Conservation (phyloP, 2,888 invertebrate genomes). For the Oscheius onirici region DNA sequence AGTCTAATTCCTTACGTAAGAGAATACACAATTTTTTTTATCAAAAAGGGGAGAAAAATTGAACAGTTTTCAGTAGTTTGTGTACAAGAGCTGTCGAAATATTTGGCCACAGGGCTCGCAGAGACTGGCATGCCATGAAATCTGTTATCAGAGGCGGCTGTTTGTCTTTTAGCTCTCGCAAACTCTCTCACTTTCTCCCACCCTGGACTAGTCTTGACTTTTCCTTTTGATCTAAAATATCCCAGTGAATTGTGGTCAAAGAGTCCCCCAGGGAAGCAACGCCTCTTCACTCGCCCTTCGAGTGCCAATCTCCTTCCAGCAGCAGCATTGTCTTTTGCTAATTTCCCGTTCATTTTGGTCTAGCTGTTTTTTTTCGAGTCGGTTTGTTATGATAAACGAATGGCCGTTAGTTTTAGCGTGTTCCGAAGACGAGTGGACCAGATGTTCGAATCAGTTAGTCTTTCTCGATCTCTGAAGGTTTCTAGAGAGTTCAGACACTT, state of each 20-base stretch:
- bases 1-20: too few relatives aligned
- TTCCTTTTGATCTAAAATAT: background rate
- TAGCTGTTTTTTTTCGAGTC: too few relatives aligned
- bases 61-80: background rate
- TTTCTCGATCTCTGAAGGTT: too few relatives aligned
- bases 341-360: too few relatives aligned
- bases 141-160: background rate
- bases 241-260: background rate
- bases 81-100: too few relatives aligned
- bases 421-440: too few relatives aligned
- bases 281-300: slow-evolving; percentile 19
- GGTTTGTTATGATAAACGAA: too few relatives aligned
- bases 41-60: background rate
- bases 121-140: background rate
- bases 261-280: slow-evolving; percentile 4
- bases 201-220: background rate
- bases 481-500: too few relatives aligned
- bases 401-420: too few relatives aligned
- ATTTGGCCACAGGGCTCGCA: too few relatives aligned
- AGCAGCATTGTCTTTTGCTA: too few relatives aligned
- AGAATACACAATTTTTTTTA: background rate
- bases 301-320: slow-evolving; percentile 18
- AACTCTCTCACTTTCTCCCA: slow-evolving; percentile 9
- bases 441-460: too few relatives aligned
- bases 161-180: slow-evolving; percentile 21